These are phyloP conservation scores for Hydrolagus affinis DNA, from an alignment of 2,113 vertebrate species.

Conservation along the genomic window DNA sequence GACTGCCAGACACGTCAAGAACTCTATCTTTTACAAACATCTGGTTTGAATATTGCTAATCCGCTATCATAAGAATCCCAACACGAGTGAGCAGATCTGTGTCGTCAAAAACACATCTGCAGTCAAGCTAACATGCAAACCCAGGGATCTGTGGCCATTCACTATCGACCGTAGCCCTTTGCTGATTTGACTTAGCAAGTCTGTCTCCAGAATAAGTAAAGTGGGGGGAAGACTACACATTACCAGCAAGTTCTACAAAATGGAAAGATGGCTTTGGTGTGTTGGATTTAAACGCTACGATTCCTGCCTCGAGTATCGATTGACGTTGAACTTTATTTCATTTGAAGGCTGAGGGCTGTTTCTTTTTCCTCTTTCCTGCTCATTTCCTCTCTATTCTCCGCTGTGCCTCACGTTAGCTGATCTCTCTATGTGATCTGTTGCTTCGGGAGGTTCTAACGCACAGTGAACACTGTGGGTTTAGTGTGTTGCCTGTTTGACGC, in stretches of 20 bases:
- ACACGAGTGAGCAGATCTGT: conserved; percentile 9
- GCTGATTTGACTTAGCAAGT: background rate
- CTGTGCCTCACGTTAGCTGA: background rate
- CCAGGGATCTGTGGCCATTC: conserved; percentile 9
- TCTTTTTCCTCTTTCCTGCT: background rate
- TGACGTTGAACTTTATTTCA: too few species aligned
- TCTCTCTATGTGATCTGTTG: background rate
- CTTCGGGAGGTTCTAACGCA: background rate
- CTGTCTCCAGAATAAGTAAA: conserved; percentile 12
- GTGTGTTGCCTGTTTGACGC: background rate
- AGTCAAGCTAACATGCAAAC: conserved; percentile 13
- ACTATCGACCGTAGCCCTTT: background rate
- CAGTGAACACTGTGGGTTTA: background rate
- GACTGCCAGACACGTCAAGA: conserved; percentile 11
- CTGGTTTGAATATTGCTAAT: conserved; percentile 31
- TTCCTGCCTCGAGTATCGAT: background rate
- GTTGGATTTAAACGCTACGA: background rate
- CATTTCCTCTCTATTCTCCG: too few species aligned
- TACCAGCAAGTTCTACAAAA: background rate
- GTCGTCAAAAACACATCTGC: conserved; percentile 12
- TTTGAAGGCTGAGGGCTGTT: background rate
- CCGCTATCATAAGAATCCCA: background rate
- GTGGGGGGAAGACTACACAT: conserved; percentile 5
- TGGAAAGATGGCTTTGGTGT: background rate
- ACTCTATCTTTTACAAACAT: conserved; percentile 27